These are phyloP conservation scores for Falco berigora DNA, from an alignment of 2,797 vertebrate species.

Conservation along the genomic window DNA sequence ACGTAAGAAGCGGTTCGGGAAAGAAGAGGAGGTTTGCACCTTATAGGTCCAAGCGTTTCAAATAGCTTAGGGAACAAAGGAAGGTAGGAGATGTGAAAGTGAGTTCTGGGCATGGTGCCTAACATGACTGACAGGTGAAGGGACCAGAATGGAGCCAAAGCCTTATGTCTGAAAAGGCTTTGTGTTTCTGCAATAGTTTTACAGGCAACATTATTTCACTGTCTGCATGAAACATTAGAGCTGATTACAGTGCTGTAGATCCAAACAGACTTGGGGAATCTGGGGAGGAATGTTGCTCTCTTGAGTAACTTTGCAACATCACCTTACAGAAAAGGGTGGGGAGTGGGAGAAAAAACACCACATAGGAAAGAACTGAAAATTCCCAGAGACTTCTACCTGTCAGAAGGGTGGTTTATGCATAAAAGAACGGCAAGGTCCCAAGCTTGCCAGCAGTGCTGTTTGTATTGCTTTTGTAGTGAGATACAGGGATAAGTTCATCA, in stretches of 20 bases:
- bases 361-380: background rate
- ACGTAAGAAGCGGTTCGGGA: background rate
- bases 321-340: background rate
- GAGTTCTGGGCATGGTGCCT: background rate
- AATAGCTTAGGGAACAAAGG: background rate
- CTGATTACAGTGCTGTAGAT: background rate
- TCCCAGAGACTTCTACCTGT: background rate
- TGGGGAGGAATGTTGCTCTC: background rate
- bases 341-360: background rate
- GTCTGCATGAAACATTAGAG: background rate
- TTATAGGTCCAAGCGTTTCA: background rate
- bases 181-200: background rate
- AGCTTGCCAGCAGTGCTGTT: background rate
- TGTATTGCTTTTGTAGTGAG: background rate
- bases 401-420: background rate
- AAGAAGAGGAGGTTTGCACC: background rate
- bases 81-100: background rate
- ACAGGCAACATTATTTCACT: background rate
- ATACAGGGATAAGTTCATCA: background rate
- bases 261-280: background rate
- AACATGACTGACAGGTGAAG: background rate
- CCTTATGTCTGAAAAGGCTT: background rate
- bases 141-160: background rate
- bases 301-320: background rate
- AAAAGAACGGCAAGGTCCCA: background rate